phyloP scores from a whole-genome alignment of 1,140 invertebrate genomes.

The Drosophila bifasciata region DNA sequence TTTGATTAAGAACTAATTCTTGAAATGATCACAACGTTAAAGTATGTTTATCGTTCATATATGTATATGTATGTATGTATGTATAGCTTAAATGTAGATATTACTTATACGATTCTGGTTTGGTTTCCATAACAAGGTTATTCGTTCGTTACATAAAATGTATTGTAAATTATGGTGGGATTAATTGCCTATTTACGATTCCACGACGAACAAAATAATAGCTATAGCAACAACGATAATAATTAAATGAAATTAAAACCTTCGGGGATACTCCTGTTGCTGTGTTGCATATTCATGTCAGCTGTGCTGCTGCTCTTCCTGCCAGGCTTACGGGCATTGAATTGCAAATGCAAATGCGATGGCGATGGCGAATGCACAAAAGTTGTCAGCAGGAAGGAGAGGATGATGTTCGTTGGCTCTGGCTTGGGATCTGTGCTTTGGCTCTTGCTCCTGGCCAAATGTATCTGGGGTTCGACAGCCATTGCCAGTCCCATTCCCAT shows the following conservation, averaged over 20 bases:
- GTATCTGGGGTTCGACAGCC: constrained; percentile 19
- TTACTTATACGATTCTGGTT: constrained; percentile 38
- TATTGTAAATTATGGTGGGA: constrained; percentile 84
- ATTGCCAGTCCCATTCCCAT: not conserved
- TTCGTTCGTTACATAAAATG: constrained; percentile 64
- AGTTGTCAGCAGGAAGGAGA: constrained; percentile 42
- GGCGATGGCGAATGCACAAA: constrained; percentile 35
- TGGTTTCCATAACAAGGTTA: constrained; percentile 50
- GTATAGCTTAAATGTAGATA: constrained; percentile 54
- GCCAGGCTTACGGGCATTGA: constrained; percentile 38
- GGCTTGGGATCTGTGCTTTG: constrained; percentile 9
- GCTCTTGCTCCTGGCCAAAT: constrained; percentile 22
- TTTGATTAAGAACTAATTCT: constrained; percentile 73
- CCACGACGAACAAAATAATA: constrained; percentile 42
- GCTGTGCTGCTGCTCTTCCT: constrained; percentile 20
- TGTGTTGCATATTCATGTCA: constrained; percentile 52
- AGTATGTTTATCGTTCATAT: constrained; percentile 58
- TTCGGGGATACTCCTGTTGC: constrained; percentile 6
- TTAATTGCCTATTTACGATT: constrained; percentile 80
- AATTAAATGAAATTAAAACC: constrained; percentile 27
- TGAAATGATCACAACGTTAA: constrained; percentile 83
- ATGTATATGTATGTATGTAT: constrained; percentile 27
- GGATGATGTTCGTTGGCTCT: constrained; percentile 25
- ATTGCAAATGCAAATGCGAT: constrained; percentile 51
- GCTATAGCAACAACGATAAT: constrained; percentile 13